These are phyloP conservation scores for Phrynocephalus versicolor DNA, from an alignment of 2,113 vertebrate genomes.

Conservation along the genomic window DNA sequence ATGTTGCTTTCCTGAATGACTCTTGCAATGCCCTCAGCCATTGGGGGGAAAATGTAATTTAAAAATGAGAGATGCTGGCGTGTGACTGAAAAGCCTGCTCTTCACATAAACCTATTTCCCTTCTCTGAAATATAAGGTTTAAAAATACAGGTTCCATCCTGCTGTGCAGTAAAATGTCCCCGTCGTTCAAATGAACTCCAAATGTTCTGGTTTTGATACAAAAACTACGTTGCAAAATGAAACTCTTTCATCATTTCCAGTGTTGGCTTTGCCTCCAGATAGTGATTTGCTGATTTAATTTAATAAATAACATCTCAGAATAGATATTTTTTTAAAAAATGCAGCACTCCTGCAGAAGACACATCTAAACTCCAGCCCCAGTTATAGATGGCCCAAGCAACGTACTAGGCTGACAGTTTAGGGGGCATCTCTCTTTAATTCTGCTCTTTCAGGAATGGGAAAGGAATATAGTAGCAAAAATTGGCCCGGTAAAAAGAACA, in stretches of 20 bases:
- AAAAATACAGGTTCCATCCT: background rate
- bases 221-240: background rate
- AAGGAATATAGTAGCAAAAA: background rate
- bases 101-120: background rate
- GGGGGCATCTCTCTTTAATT: background rate
- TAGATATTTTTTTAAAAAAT: background rate
- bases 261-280: background rate
- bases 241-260: background rate
- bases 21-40: background rate
- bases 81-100: background rate
- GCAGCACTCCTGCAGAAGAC: background rate
- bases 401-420: background rate
- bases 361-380: background rate
- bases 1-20: background rate
- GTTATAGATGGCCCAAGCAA: background rate
- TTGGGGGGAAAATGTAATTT: background rate
- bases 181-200: background rate
- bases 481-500: too few species aligned
- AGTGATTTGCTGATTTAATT: conserved; percentile 14
- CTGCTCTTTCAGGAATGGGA: background rate
- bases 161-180: background rate
- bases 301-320: background rate
- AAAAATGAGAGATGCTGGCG: background rate
- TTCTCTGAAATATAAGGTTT: background rate
- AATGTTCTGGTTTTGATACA: background rate